A percentile compares a stretch with the other conserved stretches of the same genome.
Evolutionary conservation across 2,113 vertebrate genomes (phyloP).

Genomic region (Psittacus erithacus): DNA sequence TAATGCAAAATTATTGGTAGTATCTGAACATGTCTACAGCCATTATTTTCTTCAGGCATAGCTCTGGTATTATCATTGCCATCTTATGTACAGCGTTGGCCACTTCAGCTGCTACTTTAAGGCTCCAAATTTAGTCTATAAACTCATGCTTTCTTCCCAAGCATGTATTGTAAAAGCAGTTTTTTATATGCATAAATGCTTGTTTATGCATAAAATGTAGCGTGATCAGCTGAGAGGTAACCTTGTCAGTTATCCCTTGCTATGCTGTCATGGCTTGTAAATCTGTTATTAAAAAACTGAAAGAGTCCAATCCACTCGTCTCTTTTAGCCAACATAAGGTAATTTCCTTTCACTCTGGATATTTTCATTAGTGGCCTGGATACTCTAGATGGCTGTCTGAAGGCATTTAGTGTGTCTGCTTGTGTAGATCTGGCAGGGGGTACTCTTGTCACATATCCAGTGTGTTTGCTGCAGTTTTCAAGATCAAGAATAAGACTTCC

Average conservation of each 20-base stretch:
- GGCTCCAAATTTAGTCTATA: background rate
- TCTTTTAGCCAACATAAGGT: background rate
- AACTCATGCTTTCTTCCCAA: background rate
- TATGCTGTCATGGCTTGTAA: background rate
- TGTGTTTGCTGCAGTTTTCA: background rate
- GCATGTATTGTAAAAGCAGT: background rate
- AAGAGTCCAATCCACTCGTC: background rate
- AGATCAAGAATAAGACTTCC: background rate
- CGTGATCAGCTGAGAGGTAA: background rate
- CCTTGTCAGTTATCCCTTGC: background rate
- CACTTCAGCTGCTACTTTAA: background rate
- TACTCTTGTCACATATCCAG: background rate
- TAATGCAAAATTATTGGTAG: background rate
- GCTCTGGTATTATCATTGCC: background rate
- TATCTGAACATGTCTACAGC: background rate
- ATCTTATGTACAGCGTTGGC: background rate
- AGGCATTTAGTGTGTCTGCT: background rate
- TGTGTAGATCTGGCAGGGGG: background rate
- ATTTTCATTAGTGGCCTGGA: background rate
- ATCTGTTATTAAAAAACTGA: background rate
- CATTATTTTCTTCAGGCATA: background rate
- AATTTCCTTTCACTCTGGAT: background rate
- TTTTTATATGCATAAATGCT: background rate
- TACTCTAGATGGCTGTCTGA: fast-evolving
- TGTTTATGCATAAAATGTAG: background rate